Percentiles rank a stretch among this genome's conserved stretches.
Conservation (phyloP, 2,113 vertebrate species). For the Garra rufa region DNA sequence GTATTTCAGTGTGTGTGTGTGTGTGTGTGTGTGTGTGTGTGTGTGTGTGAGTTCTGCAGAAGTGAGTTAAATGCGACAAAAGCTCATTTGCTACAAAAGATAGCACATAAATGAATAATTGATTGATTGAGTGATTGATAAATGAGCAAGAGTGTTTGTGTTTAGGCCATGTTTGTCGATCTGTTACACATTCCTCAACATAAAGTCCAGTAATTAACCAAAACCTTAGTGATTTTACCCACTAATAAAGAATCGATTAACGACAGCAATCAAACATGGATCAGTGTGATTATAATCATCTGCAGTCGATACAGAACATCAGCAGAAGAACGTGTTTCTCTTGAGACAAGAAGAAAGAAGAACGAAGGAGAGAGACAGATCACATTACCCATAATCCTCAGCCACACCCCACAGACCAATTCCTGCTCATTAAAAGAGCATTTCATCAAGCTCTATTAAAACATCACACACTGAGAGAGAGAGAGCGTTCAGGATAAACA, state of each 20-base stretch:
- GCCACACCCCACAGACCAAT: constrained; percentile 38
- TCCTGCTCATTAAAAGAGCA: constrained; percentile 41
- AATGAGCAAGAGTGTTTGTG: too few species aligned
- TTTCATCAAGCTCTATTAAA: constrained; percentile 12
- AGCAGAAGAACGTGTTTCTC: not conserved
- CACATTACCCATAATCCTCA: constrained; percentile 33
- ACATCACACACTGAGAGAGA: not conserved
- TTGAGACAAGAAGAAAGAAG: not conserved
- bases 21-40: too few species aligned
- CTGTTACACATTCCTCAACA: not conserved
- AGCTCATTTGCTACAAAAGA: too few species aligned
- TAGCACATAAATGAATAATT: too few species aligned
- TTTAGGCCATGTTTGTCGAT: not conserved
- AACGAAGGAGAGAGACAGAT: not conserved
- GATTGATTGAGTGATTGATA: too few species aligned
- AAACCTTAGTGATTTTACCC: not conserved
- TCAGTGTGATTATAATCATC: not conserved
- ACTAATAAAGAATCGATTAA: not conserved
- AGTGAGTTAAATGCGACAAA: not conserved
- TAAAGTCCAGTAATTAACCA: too few species aligned
- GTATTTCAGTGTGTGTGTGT: too few species aligned
- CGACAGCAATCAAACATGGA: not conserved
- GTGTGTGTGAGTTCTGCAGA: too few species aligned
- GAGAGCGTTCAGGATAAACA: not conserved
- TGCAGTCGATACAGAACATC: not conserved